A percentile compares a stretch with the other conserved stretches of the same genome.
Evolutionary conservation across 2,888 invertebrate species (phyloP).

Genomic region (Dilophus febrilis): DNA sequence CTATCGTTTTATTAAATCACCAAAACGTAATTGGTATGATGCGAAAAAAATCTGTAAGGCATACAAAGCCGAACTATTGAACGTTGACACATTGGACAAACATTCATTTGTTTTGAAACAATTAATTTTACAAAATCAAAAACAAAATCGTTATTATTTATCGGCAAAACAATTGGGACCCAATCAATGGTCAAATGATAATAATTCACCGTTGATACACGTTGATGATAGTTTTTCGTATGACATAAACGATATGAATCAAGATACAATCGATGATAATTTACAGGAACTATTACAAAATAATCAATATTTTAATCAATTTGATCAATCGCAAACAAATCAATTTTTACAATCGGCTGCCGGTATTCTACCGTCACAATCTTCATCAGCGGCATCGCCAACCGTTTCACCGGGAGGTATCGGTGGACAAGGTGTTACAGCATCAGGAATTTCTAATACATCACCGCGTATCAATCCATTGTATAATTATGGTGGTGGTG

Average conservation of each 20-base stretch:
- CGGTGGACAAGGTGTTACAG: no score
- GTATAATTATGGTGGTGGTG: background rate
- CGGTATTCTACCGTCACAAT: background rate
- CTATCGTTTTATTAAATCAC: conserved; percentile 80
- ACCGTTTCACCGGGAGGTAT: background rate
- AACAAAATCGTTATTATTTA: conserved; percentile 73
- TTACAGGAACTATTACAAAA: conserved; percentile 4
- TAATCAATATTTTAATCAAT: background rate
- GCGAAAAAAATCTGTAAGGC: conserved; percentile 72
- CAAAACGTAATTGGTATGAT: conserved; percentile 59
- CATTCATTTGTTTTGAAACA: conserved; percentile 73
- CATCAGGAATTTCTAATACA: no score
- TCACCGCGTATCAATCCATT: conserved; percentile 1
- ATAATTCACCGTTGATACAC: conserved; percentile 59
- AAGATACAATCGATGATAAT: conserved; percentile 5
- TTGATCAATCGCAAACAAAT: conserved; percentile 1
- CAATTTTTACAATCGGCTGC: background rate
- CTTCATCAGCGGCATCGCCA: background rate
- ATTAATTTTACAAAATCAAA: conserved; percentile 67
- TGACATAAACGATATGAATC: conserved; percentile 33
- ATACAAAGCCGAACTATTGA: conserved; percentile 61
- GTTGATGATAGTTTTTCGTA: conserved; percentile 71
- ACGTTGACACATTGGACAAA: conserved; percentile 67
- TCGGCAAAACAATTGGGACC: conserved; percentile 58
- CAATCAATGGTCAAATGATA: conserved; percentile 71